These are phyloP conservation scores for Struthio camelus DNA, from an alignment of 2,113 vertebrate genomes.

Conservation along the genomic window DNA sequence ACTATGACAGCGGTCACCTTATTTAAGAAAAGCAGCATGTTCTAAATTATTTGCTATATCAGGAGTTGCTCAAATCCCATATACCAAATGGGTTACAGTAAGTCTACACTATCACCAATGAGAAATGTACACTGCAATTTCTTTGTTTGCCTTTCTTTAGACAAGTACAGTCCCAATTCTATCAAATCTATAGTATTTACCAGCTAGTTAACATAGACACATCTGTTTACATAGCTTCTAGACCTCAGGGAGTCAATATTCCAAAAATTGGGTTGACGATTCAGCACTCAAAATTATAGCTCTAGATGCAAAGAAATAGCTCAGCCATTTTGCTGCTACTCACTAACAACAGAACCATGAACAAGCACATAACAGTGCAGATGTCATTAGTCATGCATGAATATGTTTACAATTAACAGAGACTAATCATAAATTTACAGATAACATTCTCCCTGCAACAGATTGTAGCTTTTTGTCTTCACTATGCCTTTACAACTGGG, in stretches of 20 bases:
- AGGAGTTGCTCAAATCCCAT: not conserved
- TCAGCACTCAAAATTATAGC: too few relatives aligned
- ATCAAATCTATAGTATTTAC: too few relatives aligned
- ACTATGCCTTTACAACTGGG: not conserved
- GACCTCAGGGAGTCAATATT: too few relatives aligned
- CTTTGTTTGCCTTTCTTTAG: not conserved
- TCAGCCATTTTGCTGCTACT: too few relatives aligned
- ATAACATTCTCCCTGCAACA: not conserved
- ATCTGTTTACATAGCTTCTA: too few relatives aligned
- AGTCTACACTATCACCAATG: not conserved
- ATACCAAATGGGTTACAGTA: rapidly evolving
- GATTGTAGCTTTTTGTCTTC: not conserved
- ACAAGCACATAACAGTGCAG: not conserved
- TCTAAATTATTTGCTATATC: not conserved
- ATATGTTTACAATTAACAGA: not conserved
- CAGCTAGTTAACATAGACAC: too few relatives aligned
- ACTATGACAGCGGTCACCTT: not conserved
- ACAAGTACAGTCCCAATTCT: too few relatives aligned
- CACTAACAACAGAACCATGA: not conserved
- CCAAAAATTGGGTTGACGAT: too few relatives aligned
- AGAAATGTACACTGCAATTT: not conserved
- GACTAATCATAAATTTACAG: not conserved
- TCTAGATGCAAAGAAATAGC: too few relatives aligned
- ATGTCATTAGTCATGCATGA: not conserved
- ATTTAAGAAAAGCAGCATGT: not conserved